These are phyloP conservation scores for Laticauda colubrina DNA, from an alignment of 2,113 vertebrate species.

Conservation along the genomic window DNA sequence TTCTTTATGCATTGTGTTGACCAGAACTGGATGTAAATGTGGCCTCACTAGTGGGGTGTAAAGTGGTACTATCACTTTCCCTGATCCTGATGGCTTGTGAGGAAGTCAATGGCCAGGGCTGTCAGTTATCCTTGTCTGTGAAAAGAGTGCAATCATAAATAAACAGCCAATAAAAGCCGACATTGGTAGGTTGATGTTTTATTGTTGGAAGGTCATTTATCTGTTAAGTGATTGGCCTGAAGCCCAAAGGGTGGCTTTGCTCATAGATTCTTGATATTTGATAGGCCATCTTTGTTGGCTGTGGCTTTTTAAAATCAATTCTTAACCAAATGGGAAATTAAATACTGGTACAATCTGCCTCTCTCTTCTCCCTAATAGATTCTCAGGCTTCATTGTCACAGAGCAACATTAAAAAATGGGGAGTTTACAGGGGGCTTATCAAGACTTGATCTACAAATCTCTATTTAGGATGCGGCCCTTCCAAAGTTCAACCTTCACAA, in stretches of 20 bases:
- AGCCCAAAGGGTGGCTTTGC: conserved; percentile 37
- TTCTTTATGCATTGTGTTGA: background rate
- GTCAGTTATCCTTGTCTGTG: background rate
- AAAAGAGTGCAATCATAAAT: conserved; percentile 35
- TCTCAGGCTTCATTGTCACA: conserved; percentile 52
- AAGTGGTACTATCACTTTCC: background rate
- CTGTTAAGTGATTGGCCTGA: conserved; percentile 37
- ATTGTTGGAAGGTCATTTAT: conserved; percentile 17
- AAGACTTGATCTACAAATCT: background rate
- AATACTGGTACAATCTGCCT: conserved; percentile 1
- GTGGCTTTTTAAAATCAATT: conserved; percentile 35
- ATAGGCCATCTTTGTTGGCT: conserved; percentile 44
- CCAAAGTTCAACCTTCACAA: background rate
- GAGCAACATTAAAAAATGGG: conserved; percentile 56
- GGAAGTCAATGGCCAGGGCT: conserved; percentile 31
- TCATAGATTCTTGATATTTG: conserved; percentile 26
- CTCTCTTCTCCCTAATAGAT: conserved; percentile 29
- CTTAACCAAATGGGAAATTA: conserved; percentile 52
- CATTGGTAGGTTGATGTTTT: conserved; percentile 36
- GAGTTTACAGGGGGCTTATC: conserved; percentile 28
- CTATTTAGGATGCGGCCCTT: background rate
- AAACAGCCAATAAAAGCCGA: conserved; percentile 46
- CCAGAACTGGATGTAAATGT: background rate
- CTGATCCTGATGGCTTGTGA: background rate
- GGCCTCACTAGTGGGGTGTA: background rate